Conservation (phyloP, 1,140 invertebrate genomes). For the Probaryconus sp. region DNA sequence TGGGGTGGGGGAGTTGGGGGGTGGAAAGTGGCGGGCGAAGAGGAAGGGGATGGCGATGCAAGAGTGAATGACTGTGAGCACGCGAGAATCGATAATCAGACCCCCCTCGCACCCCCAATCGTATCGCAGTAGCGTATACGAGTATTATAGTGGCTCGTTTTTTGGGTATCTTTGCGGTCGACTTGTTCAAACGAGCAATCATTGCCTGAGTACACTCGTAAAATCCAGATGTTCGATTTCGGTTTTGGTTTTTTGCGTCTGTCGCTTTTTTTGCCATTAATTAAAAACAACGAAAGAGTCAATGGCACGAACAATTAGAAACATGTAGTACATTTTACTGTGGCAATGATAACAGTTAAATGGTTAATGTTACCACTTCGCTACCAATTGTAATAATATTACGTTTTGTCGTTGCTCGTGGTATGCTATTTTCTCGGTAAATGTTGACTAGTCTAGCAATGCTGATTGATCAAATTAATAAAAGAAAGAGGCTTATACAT, state of each 20-base stretch:
- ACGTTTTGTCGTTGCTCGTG: no score
- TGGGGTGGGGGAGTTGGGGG: not conserved
- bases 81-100: slow-evolving; percentile 76
- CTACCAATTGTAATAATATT: no score
- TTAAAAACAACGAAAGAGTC: slow-evolving; percentile 1
- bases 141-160: slow-evolving; percentile 29
- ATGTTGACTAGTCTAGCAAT: no score
- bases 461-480: no score
- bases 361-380: no score
- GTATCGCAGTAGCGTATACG: slow-evolving; percentile 68
- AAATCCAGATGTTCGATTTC: slow-evolving; percentile 26
- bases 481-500: no score
- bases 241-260: not conserved
- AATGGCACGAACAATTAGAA: slow-evolving; percentile 8
- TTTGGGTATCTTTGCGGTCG: slow-evolving; percentile 43
- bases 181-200: slow-evolving; percentile 14
- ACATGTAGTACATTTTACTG: no score
- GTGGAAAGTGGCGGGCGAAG: slow-evolving; percentile 17
- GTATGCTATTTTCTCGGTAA: no score
- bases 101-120: slow-evolving; percentile 55
- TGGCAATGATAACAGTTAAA: no score
- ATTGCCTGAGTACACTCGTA: slow-evolving; percentile 21
- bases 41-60: slow-evolving; percentile 41
- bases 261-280: no score
- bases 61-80: slow-evolving; percentile 71